Base-by-base conservation (phyloP, 2,888 invertebrate species). In the Plagiodera versicolora region DNA sequence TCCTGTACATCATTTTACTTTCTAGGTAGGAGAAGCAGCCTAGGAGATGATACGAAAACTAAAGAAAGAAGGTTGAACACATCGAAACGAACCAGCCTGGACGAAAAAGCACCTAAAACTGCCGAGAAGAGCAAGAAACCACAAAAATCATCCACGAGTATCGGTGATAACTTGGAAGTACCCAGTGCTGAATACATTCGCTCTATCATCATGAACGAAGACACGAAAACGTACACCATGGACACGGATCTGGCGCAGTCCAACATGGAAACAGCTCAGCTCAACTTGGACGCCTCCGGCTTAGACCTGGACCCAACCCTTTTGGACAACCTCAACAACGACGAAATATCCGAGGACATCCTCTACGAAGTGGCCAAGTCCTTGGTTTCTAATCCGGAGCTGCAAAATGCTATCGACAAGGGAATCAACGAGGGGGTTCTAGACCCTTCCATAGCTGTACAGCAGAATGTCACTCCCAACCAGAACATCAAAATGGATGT, bases 371-470 rank as follows among this genome's bases (percentile, higher is more conserved):
- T 89, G n/a, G 89, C 89, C 1, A 87, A 89, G 62, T 79, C 79
- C 56, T 80, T 89, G 19, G 89, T 89, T 9, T 88, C 88, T 59
- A 88, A 88, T 68, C 77, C 80, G 0, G 89, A 89, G 70, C 79
- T 89, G 60, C 89, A 89, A 72, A 89, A 89, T 75, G 89, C 88
- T 18, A 88, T 89, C 58, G 89, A 89, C 72, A 89, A 88, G 63
- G 86, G 78, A 24, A 72, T 79, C 30, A 78, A 78, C 46, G 81
- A 80, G 53, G 80, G 79, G 8, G 76, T 77, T 19, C 64, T 81
- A 54, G 79, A 80, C 69, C 71, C 75, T 3, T 10, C 39, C 1
- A 62, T 63, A 60, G 48, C 58, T 17, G 63, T 58, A 4, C 60
- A 62, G 11, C 57, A 60, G 5, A 60, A 58, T 51, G 59, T 61